phyloP scores from a whole-genome alignment of 2,113 vertebrate genomes.

The Plotosus lineatus region DNA sequence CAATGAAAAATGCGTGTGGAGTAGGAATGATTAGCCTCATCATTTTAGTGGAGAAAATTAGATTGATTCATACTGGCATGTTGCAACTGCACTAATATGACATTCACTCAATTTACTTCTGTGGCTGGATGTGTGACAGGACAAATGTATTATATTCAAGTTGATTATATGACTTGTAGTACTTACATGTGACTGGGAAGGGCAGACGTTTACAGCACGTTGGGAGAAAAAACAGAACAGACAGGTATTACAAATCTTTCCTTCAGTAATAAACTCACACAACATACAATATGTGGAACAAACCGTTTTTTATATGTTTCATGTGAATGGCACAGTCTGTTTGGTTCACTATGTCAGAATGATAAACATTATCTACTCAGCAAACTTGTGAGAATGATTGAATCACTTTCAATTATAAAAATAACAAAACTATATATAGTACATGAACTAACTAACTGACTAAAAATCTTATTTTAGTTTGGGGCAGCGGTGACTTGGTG shows the following conservation, averaged over 20 bases:
- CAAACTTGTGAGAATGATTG: no score
- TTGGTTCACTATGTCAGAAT: no score
- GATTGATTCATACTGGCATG: conserved; percentile 1
- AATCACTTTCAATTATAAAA: no score
- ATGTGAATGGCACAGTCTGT: no score
- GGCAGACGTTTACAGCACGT: conserved; percentile 46
- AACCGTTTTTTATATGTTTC: no score
- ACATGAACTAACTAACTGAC: no score
- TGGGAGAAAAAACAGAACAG: conserved; percentile 52
- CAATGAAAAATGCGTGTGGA: conserved; percentile 7
- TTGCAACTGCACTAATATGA: conserved; percentile 11
- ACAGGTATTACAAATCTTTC: neutral
- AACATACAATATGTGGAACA: neutral
- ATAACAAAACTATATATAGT: no score
- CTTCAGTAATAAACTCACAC: neutral
- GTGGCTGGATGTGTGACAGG: neutral
- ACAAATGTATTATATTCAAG: neutral
- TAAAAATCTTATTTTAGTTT: no score
- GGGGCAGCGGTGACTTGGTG: no score
- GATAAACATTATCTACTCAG: no score
- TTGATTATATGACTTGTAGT: conserved; percentile 18
- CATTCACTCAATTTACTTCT: neutral
- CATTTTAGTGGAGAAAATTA: conserved; percentile 11
- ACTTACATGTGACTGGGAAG: conserved; percentile 71
- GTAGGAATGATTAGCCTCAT: conserved; percentile 18